Evolutionary conservation across 2,888 invertebrate genomes (phyloP).

Genomic region (Cremastobaeus sp.): DNA sequence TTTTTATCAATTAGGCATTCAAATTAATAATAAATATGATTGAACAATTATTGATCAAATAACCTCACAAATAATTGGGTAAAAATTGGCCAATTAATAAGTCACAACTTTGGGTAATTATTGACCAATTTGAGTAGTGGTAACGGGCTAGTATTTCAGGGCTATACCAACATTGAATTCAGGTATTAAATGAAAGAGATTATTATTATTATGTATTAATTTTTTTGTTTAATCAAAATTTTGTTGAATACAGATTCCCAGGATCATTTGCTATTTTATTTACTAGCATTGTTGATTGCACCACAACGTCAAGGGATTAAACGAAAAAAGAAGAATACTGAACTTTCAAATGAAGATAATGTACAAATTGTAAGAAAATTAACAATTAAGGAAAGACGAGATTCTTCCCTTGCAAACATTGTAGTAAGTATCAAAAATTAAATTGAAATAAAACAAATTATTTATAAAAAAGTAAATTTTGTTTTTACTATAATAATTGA

Average conservation of each 20-base stretch:
- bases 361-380: conserved; percentile 5
- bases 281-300: conserved; percentile 21
- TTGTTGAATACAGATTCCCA: conserved; percentile 10
- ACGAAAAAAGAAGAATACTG: conserved; percentile 4
- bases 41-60: no score
- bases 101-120: no score
- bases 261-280: conserved; percentile 20
- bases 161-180: no score
- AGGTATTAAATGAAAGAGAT: no score
- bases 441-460: background rate
- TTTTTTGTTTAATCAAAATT: no score
- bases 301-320: conserved; percentile 14
- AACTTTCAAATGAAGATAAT: background rate
- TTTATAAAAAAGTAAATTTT: background rate
- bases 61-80: no score
- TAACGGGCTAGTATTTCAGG: no score
- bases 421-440: background rate
- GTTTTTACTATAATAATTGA: background rate
- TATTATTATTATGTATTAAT: no score
- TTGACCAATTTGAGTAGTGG: no score
- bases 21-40: no score
- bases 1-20: no score
- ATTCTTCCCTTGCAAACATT: conserved; percentile 7
- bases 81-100: no score
- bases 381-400: conserved; percentile 25